A percentile compares a stretch with the other conserved stretches of the same genome.
Evolutionary conservation across 2,113 vertebrate species (phyloP).

Genomic region (Petroica traversi): DNA sequence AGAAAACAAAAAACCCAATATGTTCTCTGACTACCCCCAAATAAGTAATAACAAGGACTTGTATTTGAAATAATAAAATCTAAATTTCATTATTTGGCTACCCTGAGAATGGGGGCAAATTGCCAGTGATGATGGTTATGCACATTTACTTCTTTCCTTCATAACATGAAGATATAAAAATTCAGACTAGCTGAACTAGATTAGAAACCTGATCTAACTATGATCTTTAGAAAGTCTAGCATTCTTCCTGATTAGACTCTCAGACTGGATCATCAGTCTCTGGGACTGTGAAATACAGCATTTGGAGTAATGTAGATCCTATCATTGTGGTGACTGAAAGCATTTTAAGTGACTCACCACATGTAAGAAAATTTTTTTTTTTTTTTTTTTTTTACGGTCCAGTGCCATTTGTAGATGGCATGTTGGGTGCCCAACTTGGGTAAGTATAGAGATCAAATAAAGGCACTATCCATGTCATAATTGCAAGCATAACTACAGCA

Average conservation of each 20-base stretch:
- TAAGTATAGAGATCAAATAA: slow-evolving; percentile 84
- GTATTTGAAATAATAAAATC: neutral
- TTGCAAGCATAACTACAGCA: slow-evolving; percentile 82
- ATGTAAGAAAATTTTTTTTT: neutral
- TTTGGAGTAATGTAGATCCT: neutral
- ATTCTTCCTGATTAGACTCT: neutral
- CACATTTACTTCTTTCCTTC: neutral
- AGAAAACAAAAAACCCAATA: neutral
- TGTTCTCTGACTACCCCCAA: neutral
- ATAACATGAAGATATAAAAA: slow-evolving; percentile 21
- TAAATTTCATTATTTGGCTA: neutral
- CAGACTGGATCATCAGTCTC: neutral
- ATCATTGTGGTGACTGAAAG: neutral
- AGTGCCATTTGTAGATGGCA: slow-evolving; percentile 70
- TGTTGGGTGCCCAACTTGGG: slow-evolving; percentile 81
- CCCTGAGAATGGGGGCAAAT: slow-evolving; percentile 12
- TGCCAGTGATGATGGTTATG: neutral
- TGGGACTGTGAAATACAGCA: neutral
- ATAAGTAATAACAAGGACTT: neutral
- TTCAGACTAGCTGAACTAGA: slow-evolving; percentile 20
- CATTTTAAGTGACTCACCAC: slow-evolving; percentile 8
- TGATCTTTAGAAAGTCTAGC: neutral
- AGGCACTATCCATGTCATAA: slow-evolving; percentile 84
- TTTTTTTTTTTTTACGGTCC: slow-evolving; percentile 44
- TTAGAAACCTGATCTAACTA: neutral